Evolutionary conservation across 2,888 invertebrate species (phyloP).

Genomic region (Eristalis arbustorum): DNA sequence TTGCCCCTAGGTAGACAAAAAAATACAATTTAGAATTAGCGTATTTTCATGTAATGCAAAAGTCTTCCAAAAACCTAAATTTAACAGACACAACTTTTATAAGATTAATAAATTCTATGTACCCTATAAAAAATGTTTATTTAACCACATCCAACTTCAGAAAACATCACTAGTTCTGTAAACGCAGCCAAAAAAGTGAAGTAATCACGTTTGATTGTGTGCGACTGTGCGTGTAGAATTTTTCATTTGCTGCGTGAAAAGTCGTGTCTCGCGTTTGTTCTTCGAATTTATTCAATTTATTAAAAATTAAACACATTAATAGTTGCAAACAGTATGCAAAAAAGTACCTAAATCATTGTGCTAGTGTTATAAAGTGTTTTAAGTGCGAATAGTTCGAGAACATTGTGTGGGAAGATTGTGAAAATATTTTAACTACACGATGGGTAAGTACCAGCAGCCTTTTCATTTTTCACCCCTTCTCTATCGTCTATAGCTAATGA

Average conservation of each 20-base stretch:
- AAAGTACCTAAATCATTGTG: slow-evolving; percentile 45
- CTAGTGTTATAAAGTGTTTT: slow-evolving; percentile 64
- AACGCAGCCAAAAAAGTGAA: slow-evolving; percentile 65
- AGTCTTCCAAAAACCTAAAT: no score
- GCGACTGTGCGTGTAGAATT: slow-evolving; percentile 68
- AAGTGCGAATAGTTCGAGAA: slow-evolving; percentile 43
- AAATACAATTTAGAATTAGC: not conserved
- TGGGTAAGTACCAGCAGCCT: slow-evolving; percentile 62
- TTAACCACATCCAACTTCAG: slow-evolving; percentile 46
- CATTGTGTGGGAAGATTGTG: slow-evolving; percentile 41
- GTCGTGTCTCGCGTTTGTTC: slow-evolving; percentile 65
- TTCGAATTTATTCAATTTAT: slow-evolving; percentile 50
- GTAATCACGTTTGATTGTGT: slow-evolving; percentile 67
- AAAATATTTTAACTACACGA: slow-evolving; percentile 41
- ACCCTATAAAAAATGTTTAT: slow-evolving; percentile 35
- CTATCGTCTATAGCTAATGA: slow-evolving; percentile 45
- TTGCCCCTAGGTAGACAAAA: no score
- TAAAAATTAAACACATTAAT: slow-evolving; percentile 43
- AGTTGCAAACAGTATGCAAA: slow-evolving; percentile 62
- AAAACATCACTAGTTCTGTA: slow-evolving; percentile 4
- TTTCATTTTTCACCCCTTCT: slow-evolving; percentile 43
- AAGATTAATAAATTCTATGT: not conserved
- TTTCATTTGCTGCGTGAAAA: slow-evolving; percentile 66
- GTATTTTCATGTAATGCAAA: not conserved
- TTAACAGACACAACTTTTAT: no score